phyloP scores from a whole-genome alignment of 2,113 vertebrate species.

The Solea solea region DNA sequence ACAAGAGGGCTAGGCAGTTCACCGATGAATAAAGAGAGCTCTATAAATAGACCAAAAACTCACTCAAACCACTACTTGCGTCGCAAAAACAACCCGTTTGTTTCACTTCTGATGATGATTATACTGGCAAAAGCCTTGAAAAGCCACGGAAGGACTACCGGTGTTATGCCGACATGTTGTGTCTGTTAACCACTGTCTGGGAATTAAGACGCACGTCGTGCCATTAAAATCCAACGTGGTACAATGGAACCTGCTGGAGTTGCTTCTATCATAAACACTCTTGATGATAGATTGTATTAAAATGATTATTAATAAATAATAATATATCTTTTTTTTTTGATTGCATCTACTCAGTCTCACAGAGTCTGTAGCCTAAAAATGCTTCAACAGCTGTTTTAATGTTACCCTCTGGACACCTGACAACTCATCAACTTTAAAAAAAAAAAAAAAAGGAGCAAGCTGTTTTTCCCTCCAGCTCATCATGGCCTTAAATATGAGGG shows the following conservation, averaged over 20 bases:
- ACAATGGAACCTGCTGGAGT: too few relatives aligned
- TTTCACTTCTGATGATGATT: background rate
- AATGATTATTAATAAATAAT: too few relatives aligned
- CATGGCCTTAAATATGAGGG: background rate
- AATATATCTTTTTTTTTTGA: background rate
- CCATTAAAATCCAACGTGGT: background rate
- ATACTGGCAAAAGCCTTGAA: conserved; percentile 17
- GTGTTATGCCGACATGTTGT: conserved; percentile 45
- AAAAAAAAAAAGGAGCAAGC: background rate
- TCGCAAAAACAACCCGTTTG: conserved; percentile 7
- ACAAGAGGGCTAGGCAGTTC: conserved; percentile 15
- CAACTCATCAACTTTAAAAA: conserved; percentile 5
- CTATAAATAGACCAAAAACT: background rate
- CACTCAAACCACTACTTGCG: background rate
- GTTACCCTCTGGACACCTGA: conserved; percentile 6
- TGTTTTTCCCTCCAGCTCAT: conserved; percentile 27
- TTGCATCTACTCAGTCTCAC: background rate
- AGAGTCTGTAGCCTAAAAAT: background rate
- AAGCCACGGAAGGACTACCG: background rate
- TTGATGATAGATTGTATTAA: too few relatives aligned
- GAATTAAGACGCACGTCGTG: background rate
- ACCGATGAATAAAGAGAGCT: conserved; percentile 14
- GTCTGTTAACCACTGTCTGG: conserved; percentile 26
- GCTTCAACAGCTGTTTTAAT: background rate
- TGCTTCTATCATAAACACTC: too few relatives aligned